A percentile compares a stretch with the other conserved stretches of the same genome.
These are phyloP conservation scores for Lycocorax pyrrhopterus DNA, from an alignment of 2,113 vertebrate species.

Conservation along the genomic window DNA sequence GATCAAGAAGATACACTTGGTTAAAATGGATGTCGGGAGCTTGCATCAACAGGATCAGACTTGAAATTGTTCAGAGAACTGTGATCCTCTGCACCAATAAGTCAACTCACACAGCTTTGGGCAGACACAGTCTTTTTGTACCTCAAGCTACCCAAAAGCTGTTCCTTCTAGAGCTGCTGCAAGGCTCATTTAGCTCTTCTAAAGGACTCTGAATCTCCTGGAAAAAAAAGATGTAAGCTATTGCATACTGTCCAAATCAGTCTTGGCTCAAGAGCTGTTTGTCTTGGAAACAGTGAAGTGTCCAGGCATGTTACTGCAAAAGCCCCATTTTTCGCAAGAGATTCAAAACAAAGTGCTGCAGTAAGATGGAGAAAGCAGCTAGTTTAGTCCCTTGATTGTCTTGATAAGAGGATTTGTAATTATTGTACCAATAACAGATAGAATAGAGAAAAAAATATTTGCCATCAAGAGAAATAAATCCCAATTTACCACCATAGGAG, in stretches of 20 bases:
- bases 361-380: background rate
- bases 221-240: slow-evolving; percentile 20
- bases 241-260: slow-evolving; percentile 44
- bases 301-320: slow-evolving; percentile 43
- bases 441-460: background rate
- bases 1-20: background rate
- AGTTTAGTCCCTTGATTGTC: slow-evolving; percentile 16
- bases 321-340: background rate
- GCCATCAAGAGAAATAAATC: slow-evolving; percentile 1
- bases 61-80: background rate
- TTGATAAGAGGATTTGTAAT: slow-evolving; percentile 19
- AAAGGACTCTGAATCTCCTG: background rate
- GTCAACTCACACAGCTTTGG: background rate
- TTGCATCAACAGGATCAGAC: background rate
- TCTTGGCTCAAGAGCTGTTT: slow-evolving; percentile 58
- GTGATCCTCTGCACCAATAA: background rate
- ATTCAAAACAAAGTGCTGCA: slow-evolving; percentile 28
- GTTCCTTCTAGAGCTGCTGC: background rate
- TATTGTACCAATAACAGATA: slow-evolving; percentile 9
- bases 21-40: background rate
- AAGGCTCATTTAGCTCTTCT: slow-evolving; percentile 16
- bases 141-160: background rate
- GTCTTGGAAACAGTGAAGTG: slow-evolving; percentile 47
- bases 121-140: background rate
- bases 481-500: background rate